phyloP scores from a whole-genome alignment of 2,797 vertebrate genomes.

The Enteromius fasciolatus region DNA sequence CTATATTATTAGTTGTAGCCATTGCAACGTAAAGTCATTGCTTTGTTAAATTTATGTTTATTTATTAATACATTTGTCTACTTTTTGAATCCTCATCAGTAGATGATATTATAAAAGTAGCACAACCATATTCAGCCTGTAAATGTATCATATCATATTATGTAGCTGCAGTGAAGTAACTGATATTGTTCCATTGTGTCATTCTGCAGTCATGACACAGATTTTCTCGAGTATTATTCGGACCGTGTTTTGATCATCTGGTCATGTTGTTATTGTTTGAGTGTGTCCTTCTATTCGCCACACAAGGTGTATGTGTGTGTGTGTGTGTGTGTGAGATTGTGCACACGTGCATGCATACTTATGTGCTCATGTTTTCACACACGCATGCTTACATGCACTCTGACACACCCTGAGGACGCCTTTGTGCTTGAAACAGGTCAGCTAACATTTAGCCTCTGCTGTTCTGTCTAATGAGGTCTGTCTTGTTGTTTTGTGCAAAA shows the following conservation, averaged over 20 bases:
- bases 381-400: constrained; percentile 27
- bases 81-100: background rate
- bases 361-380: constrained; percentile 42
- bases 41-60: constrained; percentile 14
- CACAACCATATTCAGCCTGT: background rate
- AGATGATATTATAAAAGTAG: background rate
- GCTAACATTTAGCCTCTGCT: constrained; percentile 63
- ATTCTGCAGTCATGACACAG: background rate
- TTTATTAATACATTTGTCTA: background rate
- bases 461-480: constrained; percentile 55
- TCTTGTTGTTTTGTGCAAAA: constrained; percentile 48
- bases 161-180: background rate
- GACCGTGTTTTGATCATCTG: background rate
- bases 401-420: constrained; percentile 47
- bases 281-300: constrained; percentile 39
- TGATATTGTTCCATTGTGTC: background rate
- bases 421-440: constrained; percentile 67
- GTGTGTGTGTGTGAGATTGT: constrained; percentile 20
- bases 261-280: constrained; percentile 29
- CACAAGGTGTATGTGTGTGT: constrained; percentile 18
- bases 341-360: constrained; percentile 37
- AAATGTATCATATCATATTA: background rate
- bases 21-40: no score
- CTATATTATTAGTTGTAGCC: no score
- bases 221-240: constrained; percentile 12